Conservation (phyloP, 2,113 vertebrate genomes). For the Psilopsiagon aymara region DNA sequence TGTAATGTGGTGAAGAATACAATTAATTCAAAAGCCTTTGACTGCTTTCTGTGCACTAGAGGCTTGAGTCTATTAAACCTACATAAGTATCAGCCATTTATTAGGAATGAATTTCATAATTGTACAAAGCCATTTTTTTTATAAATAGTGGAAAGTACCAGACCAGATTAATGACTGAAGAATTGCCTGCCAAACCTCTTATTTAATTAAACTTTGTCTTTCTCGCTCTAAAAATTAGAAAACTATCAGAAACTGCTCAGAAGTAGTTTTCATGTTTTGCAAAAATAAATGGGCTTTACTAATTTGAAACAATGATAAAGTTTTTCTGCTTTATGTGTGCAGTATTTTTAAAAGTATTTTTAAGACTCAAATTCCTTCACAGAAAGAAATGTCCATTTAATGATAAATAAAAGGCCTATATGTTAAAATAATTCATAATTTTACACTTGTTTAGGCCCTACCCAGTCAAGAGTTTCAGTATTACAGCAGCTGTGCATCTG, state of each 20-base stretch:
- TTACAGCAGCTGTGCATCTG: neutral
- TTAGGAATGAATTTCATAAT: conserved; percentile 65
- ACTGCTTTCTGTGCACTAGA: neutral
- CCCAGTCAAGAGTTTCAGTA: neutral
- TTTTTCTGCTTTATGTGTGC: neutral
- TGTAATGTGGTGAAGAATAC: neutral
- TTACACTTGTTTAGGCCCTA: neutral
- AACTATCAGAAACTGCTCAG: neutral
- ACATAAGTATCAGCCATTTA: conserved; percentile 58
- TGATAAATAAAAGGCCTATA: neutral
- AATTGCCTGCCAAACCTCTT: conserved; percentile 42
- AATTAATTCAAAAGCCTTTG: conserved; percentile 44
- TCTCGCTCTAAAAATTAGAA: conserved; percentile 6
- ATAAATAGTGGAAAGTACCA: conserved; percentile 43
- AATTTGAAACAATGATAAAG: neutral
- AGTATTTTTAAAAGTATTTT: neutral
- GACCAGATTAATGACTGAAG: conserved; percentile 41
- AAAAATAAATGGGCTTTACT: neutral
- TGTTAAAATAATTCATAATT: neutral
- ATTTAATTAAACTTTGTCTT: conserved; percentile 58
- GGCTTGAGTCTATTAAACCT: conserved; percentile 63
- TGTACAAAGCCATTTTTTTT: conserved; percentile 53
- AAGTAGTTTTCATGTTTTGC: neutral
- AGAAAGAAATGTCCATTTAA: neutral
- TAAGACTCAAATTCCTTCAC: neutral